Base-by-base conservation (phyloP, 2,888 invertebrate genomes). In the Aleiodes alternator region DNA sequence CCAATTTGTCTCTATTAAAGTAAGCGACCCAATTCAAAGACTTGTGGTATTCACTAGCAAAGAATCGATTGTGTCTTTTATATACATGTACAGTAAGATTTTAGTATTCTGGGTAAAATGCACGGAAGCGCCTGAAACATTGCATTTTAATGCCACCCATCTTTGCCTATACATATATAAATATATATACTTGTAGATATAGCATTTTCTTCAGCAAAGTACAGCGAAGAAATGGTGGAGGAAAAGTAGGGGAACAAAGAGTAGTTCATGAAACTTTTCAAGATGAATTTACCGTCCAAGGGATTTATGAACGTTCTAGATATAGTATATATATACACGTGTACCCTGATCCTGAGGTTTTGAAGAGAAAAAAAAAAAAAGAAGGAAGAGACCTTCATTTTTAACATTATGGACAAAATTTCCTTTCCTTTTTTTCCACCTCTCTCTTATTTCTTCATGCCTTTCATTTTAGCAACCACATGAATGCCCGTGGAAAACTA, bases 401-500 rank as follows among this genome's bases (percentile, higher is more conserved):
- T 31, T 68, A 68, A 68, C 68, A n/a, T 29, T 51, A 68, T 31
- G 11, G 51, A 68, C 51, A 38, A 16, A 16, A 51, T 48, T 48
- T 48, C 9, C 34, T 64, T 64, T n/a, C n/a, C n/a, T 64, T 64
- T 64, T 64, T 64, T 48, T 9, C n/a, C 31, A 6, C 12, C n/a
- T 29, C 48, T 12, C 51, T 29, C 23, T 68, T 51, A 50, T 50
- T 50, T 12, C 29, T 4, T 53, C 53, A 53, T 53, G n/a, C n/a
- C 53, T 14, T 14, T 53, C 68, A 50, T 64, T 51, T 51, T 68
- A 29, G 50, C 51, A 51, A 68, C 64, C 64, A 50, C 68, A 14
- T 68, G 68, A 68, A 68, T 68, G 51, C 50, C n/a, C 7, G 68
- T 68, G 51, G 68, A 68, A 68, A 68, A 68, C 68, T 68, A 53